A percentile compares a stretch with the other conserved stretches of the same genome.
Conservation (phyloP, 2,797 vertebrate species). For the Echiichthys vipera region DNA sequence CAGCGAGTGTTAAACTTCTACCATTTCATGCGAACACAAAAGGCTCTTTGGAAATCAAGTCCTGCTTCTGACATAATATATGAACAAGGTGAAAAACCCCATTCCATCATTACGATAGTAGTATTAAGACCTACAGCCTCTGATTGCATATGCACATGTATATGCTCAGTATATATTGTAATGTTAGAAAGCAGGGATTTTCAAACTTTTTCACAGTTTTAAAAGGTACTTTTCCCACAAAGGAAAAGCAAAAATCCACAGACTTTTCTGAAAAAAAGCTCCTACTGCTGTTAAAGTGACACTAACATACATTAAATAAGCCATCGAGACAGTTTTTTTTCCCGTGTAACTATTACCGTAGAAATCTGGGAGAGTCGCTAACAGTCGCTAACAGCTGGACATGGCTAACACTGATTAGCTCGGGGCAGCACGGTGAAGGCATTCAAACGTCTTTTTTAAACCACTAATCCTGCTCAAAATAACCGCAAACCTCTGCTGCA, state of each 20-base stretch:
- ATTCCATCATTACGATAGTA: background rate
- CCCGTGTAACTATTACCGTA: no score
- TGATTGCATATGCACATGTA: background rate
- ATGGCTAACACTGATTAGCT: no score
- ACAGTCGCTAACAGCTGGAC: no score
- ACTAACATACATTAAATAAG: no score
- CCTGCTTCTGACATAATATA: background rate
- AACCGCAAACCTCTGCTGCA: no score
- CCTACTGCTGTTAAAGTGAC: no score
- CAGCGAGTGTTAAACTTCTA: slow-evolving; percentile 45
- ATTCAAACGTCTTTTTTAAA: no score
- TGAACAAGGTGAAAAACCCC: background rate
- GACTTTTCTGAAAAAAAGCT: background rate
- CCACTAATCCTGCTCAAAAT: no score
- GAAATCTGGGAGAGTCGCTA: no score
- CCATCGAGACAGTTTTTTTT: no score
- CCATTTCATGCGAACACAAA: slow-evolving; percentile 45
- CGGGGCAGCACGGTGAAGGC: no score
- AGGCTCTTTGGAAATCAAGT: slow-evolving; percentile 6
- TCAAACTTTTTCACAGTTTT: background rate
- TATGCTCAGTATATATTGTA: background rate
- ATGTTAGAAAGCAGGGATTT: background rate
- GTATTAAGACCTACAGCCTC: background rate
- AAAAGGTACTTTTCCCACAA: background rate
- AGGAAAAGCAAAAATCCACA: background rate